Evolutionary conservation across 2,113 vertebrate genomes (phyloP).

Genomic region (Hyperoodon ampullatus): DNA sequence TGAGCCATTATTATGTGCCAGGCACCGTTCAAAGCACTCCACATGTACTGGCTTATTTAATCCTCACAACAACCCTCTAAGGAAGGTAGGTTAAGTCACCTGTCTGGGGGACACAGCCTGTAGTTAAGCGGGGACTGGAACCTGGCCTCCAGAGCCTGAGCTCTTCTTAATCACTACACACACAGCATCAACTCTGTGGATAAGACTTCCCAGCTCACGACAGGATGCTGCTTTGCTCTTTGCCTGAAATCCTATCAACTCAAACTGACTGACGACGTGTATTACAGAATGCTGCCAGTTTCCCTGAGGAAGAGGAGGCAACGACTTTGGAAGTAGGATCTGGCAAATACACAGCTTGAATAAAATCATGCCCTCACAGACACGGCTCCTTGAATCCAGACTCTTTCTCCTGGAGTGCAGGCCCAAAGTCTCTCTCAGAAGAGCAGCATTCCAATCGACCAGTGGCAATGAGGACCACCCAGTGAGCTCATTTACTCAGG

Average conservation of each 20-base stretch:
- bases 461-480: neutral
- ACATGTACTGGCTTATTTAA: neutral
- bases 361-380: neutral
- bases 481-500: neutral
- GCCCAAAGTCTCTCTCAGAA: neutral
- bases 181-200: neutral
- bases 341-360: neutral
- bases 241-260: slow-evolving; percentile 5
- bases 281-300: neutral
- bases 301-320: neutral
- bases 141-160: neutral
- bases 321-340: neutral
- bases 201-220: neutral
- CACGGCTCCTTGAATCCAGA: neutral
- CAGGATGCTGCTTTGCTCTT: neutral
- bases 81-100: neutral
- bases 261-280: neutral
- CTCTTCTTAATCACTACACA: neutral
- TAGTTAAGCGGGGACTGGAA: neutral
- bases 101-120: neutral
- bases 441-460: neutral
- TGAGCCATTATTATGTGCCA: neutral
- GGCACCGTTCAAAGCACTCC: neutral
- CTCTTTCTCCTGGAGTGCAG: neutral
- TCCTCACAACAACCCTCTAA: neutral